Evolutionary conservation across 2,888 invertebrate species (phyloP), one percentile per base, ranked within the genome.

Genomic region (Drosophila leonis): DNA sequence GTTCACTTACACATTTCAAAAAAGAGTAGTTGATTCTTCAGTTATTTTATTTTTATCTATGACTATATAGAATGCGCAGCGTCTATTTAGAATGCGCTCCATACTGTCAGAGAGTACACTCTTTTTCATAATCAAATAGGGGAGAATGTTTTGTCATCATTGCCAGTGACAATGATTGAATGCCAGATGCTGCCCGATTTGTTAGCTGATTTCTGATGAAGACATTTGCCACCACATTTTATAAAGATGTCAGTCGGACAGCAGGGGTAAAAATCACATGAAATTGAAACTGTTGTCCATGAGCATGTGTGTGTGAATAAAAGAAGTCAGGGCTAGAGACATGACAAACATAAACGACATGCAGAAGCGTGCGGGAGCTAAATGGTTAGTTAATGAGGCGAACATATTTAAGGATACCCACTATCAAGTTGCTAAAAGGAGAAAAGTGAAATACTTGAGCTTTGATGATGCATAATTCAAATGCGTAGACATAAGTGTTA

Each of bases 91-190:
- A 13, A 27, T n/a, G 27, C 27, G n/a, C 10, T n/a, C 29, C 29
- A 29, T n/a, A 29, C 29, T 29, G n/a, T 0, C 10, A 10, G 4
- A 18, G 31, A 31, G 49, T 5, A 7, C 49, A 3, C 31, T 18
- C 31, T 10, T 29, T 8, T 13, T 20, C 31, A 33, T 49, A 49
- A 13, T 49, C 49, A 49, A 49, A 31, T 33, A 2, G 49, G 49
- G 49, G 33, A 18, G 18, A 33, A 18, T 49, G 49, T 64, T 65
- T 44, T 66, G 44, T 18, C 68, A 67, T 68, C 54, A 39, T 68
- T 18, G 54, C 39, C 65, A 56, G 67, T 78, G 82, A 84, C 90
- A 84, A 82, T 84, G 84, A 84, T 89, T 82, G 90, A 89, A 78
- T 73, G 59, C 62, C 74, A 63, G 69, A 73, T 75, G 76, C 71